Evolutionary conservation across 2,888 invertebrate species (phyloP).

Genomic region (Phlogophora meticulosa): DNA sequence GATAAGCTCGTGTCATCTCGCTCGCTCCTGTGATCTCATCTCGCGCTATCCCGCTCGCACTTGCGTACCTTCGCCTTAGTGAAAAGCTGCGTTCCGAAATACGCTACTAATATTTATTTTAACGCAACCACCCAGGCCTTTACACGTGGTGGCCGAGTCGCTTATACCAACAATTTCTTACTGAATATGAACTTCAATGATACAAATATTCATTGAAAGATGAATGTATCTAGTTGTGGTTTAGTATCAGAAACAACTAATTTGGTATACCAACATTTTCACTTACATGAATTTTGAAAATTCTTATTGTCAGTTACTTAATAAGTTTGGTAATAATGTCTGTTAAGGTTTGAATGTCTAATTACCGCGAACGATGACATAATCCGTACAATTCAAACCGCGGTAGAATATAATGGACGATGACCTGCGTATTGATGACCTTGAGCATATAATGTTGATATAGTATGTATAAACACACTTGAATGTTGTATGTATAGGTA

Average conservation of each 20-base stretch:
- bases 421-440: slow-evolving; percentile 52
- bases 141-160: slow-evolving; percentile 82
- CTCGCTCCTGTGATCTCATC: slow-evolving; percentile 78
- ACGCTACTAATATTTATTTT: slow-evolving; percentile 91
- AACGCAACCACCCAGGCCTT: slow-evolving; percentile 85
- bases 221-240: background rate
- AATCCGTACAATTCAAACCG: slow-evolving; percentile 31
- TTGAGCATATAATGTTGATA: slow-evolving; percentile 32
- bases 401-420: slow-evolving; percentile 32
- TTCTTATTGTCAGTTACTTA: slow-evolving; percentile 26
- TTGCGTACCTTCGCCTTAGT: slow-evolving; percentile 77
- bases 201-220: background rate
- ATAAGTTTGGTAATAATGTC: slow-evolving; percentile 22
- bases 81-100: slow-evolving; percentile 87
- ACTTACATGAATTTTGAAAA: background rate
- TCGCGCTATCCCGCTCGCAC: slow-evolving; percentile 79
- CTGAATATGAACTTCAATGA: slow-evolving; percentile 28
- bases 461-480: background rate
- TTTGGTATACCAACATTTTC: background rate
- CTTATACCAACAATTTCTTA: slow-evolving; percentile 46
- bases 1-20: slow-evolving; percentile 83
- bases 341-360: slow-evolving; percentile 30
- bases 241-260: background rate
- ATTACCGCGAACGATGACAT: slow-evolving; percentile 35
- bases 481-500: slow-evolving; percentile 19